These are phyloP conservation scores for Nycticorax nycticorax DNA, from an alignment of 2,113 vertebrate genomes.

Conservation along the genomic window DNA sequence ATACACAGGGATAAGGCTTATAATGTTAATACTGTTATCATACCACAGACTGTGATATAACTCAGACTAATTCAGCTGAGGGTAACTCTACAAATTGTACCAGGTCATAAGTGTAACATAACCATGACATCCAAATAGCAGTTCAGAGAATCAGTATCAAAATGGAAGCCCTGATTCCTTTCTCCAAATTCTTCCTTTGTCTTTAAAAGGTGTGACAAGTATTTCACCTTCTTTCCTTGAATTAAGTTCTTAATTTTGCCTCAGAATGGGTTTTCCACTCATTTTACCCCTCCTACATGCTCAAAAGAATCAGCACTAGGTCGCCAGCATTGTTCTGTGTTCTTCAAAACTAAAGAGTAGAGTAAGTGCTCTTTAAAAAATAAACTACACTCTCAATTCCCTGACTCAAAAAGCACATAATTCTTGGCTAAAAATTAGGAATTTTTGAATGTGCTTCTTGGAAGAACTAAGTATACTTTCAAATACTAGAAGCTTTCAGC, in stretches of 20 bases:
- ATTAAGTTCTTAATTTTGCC: background rate
- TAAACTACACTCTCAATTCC: background rate
- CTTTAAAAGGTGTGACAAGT: background rate
- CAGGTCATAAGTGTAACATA: background rate
- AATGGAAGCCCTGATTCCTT: background rate
- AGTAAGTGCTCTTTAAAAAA: background rate
- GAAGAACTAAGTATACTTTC: background rate
- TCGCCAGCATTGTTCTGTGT: background rate
- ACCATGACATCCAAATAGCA: background rate
- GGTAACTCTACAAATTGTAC: background rate
- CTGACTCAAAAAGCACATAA: background rate
- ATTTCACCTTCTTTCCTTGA: background rate
- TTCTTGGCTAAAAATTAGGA: background rate
- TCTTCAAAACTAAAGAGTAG: background rate
- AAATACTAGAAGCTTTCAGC: background rate
- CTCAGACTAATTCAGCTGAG: background rate
- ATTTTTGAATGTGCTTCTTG: background rate
- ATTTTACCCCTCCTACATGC: background rate
- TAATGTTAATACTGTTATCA: conserved; percentile 35
- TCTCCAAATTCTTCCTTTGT: background rate
- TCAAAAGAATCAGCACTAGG: background rate
- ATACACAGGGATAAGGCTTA: conserved; percentile 25
- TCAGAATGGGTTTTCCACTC: background rate
- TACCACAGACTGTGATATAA: background rate
- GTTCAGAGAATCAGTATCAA: background rate